Evolutionary conservation across 2,888 invertebrate species (phyloP).

Genomic region (Drosophila incognita): DNA sequence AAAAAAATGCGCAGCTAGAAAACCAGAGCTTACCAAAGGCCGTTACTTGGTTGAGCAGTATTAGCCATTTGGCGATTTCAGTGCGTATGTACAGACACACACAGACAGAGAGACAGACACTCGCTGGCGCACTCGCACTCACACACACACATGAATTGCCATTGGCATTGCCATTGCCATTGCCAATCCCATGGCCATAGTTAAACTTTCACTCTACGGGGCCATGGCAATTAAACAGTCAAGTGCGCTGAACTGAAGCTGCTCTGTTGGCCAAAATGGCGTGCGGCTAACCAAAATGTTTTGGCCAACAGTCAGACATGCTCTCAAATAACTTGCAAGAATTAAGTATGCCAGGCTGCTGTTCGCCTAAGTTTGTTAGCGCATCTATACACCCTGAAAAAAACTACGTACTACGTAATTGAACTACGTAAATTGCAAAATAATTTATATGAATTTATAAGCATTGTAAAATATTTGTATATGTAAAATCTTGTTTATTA

Average conservation of each 20-base stretch:
- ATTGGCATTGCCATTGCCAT: constrained; percentile 6
- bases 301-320: constrained; percentile 25
- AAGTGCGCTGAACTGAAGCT: constrained; percentile 34
- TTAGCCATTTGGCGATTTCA: constrained; percentile 53
- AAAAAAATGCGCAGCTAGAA: constrained; percentile 18
- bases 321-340: constrained; percentile 29
- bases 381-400: constrained; percentile 17
- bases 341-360: constrained; percentile 30
- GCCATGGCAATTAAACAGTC: constrained; percentile 62
- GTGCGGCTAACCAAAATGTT: constrained; percentile 43
- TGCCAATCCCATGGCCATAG: constrained; percentile 11
- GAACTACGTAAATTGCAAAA: neutral
- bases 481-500: neutral
- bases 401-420: neutral
- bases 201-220: constrained; percentile 33
- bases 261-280: constrained; percentile 8
- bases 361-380: constrained; percentile 22
- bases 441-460: neutral
- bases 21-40: constrained; percentile 37
- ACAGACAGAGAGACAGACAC: constrained; percentile 25
- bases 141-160: constrained; percentile 1
- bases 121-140: constrained; percentile 2
- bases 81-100: constrained; percentile 40
- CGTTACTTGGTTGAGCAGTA: constrained; percentile 25
- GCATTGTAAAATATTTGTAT: neutral